phyloP scores from a whole-genome alignment of 2,797 vertebrate species.

The Thripadectes ignobilis region DNA sequence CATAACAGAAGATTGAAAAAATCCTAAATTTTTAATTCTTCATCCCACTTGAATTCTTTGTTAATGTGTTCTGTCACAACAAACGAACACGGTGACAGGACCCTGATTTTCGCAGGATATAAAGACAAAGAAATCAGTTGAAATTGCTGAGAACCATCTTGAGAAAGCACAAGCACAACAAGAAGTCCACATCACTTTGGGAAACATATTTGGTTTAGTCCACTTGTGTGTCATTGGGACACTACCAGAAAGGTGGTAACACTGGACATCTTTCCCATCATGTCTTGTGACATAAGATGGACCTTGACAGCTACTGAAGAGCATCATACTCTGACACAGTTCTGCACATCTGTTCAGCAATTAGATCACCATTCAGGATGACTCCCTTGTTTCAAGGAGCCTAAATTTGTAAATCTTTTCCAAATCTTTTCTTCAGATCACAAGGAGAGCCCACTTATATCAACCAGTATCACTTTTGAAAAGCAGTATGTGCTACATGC shows the following conservation, averaged over 20 bases:
- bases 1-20: background rate
- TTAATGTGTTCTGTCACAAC: background rate
- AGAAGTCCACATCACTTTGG: background rate
- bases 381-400: background rate
- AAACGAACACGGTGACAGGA: background rate
- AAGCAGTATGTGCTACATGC: background rate
- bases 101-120: background rate
- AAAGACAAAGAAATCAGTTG: background rate
- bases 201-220: background rate
- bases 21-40: background rate
- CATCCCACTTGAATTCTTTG: background rate
- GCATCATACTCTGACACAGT: background rate
- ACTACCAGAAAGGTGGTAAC: background rate
- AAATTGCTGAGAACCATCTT: background rate
- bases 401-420: background rate
- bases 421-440: background rate
- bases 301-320: background rate
- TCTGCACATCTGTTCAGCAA: background rate
- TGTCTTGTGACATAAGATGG: background rate
- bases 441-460: background rate
- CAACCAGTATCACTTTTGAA: background rate
- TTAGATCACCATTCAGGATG: background rate
- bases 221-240: fast-evolving
- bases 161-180: background rate
- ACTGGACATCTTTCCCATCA: background rate